Conservation (phyloP, 2,113 vertebrate genomes). For the Piliocolobus tephrosceles region DNA sequence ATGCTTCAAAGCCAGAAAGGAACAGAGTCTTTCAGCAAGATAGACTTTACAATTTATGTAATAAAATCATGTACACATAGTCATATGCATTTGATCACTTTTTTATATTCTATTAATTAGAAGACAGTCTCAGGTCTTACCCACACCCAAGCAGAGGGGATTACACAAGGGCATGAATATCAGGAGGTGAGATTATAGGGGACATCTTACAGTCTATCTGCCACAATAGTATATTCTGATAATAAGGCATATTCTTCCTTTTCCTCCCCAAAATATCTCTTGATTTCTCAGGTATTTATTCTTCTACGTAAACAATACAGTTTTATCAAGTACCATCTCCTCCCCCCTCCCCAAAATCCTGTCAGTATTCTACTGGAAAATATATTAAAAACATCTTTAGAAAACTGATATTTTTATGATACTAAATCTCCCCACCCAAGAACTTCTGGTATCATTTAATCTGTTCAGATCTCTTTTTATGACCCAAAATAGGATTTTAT, state of each 20-base stretch:
- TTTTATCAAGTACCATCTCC: neutral
- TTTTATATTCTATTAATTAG: neutral
- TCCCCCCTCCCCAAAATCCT: neutral
- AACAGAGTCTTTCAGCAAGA: neutral
- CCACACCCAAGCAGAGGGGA: neutral
- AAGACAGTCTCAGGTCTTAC: neutral
- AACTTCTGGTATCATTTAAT: constrained; percentile 19
- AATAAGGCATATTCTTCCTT: neutral
- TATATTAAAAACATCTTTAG: neutral
- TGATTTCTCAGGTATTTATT: constrained; percentile 42
- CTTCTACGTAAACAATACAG: constrained; percentile 33
- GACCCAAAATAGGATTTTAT: neutral
- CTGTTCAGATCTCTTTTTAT: neutral
- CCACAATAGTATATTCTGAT: neutral
- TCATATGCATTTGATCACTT: constrained; percentile 8
- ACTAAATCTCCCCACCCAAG: neutral
- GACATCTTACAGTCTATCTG: neutral
- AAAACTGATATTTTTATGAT: constrained; percentile 33
- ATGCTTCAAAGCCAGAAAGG: constrained; percentile 28
- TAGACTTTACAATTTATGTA: neutral
- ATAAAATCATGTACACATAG: neutral
- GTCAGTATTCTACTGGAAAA: neutral
- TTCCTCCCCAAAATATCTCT: neutral
- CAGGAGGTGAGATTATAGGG: neutral
- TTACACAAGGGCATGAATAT: neutral